Evolutionary conservation across 2,113 vertebrate genomes (phyloP).

Genomic region (Octodon degus): DNA sequence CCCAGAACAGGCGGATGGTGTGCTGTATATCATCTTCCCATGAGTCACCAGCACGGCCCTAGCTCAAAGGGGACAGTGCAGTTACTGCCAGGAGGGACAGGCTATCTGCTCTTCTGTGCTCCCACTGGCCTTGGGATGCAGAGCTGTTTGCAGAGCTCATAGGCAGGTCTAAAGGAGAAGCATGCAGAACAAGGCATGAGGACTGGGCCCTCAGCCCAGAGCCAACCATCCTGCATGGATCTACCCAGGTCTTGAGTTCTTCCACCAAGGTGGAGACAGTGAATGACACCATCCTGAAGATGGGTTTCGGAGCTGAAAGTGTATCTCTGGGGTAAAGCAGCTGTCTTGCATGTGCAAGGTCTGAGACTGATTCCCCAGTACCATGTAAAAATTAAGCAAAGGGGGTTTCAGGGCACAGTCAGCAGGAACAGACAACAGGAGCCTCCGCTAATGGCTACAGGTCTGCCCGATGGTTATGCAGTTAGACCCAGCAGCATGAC

Average conservation of each 20-base stretch:
- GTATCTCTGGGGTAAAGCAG: not conserved
- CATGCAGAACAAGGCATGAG: not conserved
- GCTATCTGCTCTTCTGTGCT: not conserved
- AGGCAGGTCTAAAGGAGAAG: not conserved
- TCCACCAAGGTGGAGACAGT: not conserved
- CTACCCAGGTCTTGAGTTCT: not conserved
- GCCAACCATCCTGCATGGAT: not conserved
- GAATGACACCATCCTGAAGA: not conserved
- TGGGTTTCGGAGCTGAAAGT: no score
- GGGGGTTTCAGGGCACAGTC: not conserved
- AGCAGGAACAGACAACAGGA: not conserved
- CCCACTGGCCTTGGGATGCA: not conserved
- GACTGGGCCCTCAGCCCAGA: not conserved
- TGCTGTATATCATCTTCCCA: not conserved
- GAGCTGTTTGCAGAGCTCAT: not conserved
- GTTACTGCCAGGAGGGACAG: not conserved
- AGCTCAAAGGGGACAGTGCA: not conserved
- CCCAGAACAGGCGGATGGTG: not conserved
- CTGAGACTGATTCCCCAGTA: not conserved
- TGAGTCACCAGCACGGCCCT: not conserved
- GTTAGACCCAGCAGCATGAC: not conserved
- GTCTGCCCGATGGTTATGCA: not conserved
- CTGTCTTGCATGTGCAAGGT: not conserved
- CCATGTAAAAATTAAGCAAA: not conserved
- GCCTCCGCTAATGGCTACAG: not conserved